Evolutionary conservation across 2,797 vertebrate genomes (phyloP).

Genomic region (Miichthys miiuy): DNA sequence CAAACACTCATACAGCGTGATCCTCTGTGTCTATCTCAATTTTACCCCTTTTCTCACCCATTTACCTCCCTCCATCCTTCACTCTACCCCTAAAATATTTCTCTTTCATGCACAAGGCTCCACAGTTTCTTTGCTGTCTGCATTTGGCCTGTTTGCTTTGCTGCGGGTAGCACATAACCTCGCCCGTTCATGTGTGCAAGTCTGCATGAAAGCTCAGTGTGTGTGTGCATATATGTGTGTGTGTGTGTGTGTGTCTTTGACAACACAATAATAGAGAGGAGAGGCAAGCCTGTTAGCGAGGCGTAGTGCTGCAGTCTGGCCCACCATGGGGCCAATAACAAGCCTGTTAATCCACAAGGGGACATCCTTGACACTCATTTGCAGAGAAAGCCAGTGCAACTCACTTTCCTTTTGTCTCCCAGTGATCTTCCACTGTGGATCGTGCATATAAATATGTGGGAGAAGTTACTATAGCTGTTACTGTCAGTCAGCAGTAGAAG

Average conservation of each 20-base stretch:
- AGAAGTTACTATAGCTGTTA: conserved; percentile 32
- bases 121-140: conserved; percentile 1
- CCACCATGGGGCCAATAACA: conserved; percentile 71
- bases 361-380: conserved; percentile 61
- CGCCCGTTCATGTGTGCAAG: conserved; percentile 33
- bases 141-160: conserved; percentile 27
- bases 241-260: conserved; percentile 32
- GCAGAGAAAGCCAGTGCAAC: conserved; percentile 48
- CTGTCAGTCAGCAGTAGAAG: conserved; percentile 48
- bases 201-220: conserved; percentile 34
- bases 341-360: conserved; percentile 67
- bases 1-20: conserved; percentile 7
- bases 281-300: conserved; percentile 59
- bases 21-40: conserved; percentile 12
- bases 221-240: conserved; percentile 8
- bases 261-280: conserved; percentile 53
- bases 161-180: conserved; percentile 6
- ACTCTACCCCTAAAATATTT: conserved; percentile 8
- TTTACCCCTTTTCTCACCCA: not conserved
- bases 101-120: conserved; percentile 22
- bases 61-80: not conserved
- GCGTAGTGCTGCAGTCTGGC: conserved; percentile 58
- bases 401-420: conserved; percentile 63
- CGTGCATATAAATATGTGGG: conserved; percentile 12
- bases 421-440: conserved; percentile 47